These are phyloP conservation scores for Muscicapa striata DNA, from an alignment of 2,797 vertebrate species.

Conservation along the genomic window DNA sequence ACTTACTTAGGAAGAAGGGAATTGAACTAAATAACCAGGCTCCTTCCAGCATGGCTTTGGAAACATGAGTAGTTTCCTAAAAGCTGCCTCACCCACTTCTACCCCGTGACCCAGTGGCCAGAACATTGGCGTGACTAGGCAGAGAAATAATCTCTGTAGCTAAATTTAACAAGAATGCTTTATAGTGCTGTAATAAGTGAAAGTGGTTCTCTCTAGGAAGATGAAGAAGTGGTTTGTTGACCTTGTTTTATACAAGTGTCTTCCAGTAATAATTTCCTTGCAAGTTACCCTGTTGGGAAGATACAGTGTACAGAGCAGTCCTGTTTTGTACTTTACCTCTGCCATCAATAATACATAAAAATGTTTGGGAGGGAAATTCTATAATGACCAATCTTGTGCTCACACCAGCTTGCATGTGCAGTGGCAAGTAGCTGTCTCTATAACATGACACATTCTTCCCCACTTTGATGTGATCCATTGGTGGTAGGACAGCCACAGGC, in stretches of 20 bases:
- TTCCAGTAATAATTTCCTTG: background rate
- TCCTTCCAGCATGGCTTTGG: background rate
- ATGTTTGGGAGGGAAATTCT: background rate
- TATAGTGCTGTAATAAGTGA: background rate
- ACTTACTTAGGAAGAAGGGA: background rate
- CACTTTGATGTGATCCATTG: background rate
- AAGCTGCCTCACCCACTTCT: background rate
- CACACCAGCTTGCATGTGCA: background rate
- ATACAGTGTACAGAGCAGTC: background rate
- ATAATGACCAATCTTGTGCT: background rate
- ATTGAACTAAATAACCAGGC: background rate
- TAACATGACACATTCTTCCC: background rate
- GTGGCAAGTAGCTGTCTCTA: background rate
- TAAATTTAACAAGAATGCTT: background rate
- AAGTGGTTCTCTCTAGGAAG: background rate
- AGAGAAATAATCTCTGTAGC: background rate
- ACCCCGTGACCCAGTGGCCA: fast-evolving
- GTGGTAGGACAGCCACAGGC: background rate
- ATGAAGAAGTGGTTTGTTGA: background rate
- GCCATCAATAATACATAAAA: background rate
- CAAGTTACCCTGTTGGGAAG: background rate
- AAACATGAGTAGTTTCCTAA: background rate
- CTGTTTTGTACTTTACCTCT: background rate
- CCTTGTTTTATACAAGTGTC: background rate
- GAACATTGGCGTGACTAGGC: background rate